phyloP scores from a whole-genome alignment of 1,140 invertebrate species.

The Pseudomyrmex cubaensis region DNA sequence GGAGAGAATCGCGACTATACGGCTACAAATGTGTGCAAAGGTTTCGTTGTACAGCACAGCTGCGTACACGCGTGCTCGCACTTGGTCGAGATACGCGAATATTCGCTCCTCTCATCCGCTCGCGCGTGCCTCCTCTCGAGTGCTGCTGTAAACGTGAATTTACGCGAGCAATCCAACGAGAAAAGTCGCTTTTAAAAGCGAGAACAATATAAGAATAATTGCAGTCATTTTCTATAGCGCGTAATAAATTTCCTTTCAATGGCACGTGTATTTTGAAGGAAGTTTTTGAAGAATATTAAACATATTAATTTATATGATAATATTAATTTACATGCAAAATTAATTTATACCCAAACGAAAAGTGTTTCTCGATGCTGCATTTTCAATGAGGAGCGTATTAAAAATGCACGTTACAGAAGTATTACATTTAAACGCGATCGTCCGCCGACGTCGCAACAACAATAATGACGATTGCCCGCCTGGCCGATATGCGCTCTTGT shows the following conservation, averaged over 20 bases:
- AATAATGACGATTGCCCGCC: conserved; percentile 18
- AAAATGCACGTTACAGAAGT: too few species aligned
- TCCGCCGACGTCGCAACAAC: background rate
- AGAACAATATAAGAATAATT: background rate
- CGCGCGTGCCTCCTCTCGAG: background rate
- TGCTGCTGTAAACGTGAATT: background rate
- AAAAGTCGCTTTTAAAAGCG: background rate
- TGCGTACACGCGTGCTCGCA: background rate
- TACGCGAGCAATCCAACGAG: background rate
- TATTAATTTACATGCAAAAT: too few species aligned
- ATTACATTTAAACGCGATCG: too few species aligned
- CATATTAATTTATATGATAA: too few species aligned
- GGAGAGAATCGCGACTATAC: conserved; percentile 45
- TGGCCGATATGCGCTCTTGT: background rate
- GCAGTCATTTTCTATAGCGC: background rate
- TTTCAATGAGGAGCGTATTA: too few species aligned
- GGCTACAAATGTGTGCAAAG: background rate
- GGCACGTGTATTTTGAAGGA: background rate
- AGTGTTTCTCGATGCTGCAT: too few species aligned
- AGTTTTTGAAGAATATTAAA: too few species aligned
- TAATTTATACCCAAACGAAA: too few species aligned
- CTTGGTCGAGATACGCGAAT: background rate
- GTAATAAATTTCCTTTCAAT: background rate
- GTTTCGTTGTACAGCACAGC: background rate
- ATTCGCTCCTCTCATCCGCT: conserved; percentile 1